Evolutionary conservation across 2,888 invertebrate genomes (phyloP), one percentile per base, ranked within the genome.

Genomic region (Linyphia triangularis): DNA sequence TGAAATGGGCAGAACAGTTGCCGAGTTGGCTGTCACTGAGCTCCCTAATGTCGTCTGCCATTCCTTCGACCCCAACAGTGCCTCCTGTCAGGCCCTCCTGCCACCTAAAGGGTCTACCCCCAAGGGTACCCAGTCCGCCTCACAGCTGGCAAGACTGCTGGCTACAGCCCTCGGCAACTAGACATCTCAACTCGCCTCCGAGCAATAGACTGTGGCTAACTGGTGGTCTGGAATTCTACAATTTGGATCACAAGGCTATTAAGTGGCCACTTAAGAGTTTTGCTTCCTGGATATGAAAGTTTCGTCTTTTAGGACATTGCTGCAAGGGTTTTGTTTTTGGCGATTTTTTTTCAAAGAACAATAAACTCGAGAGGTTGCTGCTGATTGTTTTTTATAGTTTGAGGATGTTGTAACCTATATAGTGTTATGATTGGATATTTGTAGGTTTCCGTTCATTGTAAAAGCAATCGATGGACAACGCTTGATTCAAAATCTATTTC

Each of bases 41-140:
- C 75, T 91, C 16, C 91, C 91, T 2, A 89, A 90, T 24, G 90
- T 90, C 10, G 81, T 91, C 26, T 91, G 91, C 82, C 65, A 88
- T 57, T 89, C 89, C 5, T 91, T 90, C 78, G 90, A 89, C 16
- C 81, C 89, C 19, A 85, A 90, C 59, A 90, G 85, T 24, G 40
- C 40, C 1, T 85, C 89, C 24, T 91, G 91, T 79, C 85, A 89
- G 57, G 73, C 83, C 33, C 75, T 91, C 5, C 65, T 91, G 19
- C 90, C 90, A 16, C 73, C 90, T 10, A 85, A 85, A 16, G 90
- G 90, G 10, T 89, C 90, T 9, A 57, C 79, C 10, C 90, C 90
- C 5, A 90, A 90, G 43, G 90, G 90, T 0, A 85, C 90, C 24
- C 78, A 86, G 16, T 90, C 88, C 26, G 73, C 63, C 19, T 89